Evolutionary conservation across 1,140 invertebrate species (phyloP).

Genomic region (Agraylea sexmaculata): DNA sequence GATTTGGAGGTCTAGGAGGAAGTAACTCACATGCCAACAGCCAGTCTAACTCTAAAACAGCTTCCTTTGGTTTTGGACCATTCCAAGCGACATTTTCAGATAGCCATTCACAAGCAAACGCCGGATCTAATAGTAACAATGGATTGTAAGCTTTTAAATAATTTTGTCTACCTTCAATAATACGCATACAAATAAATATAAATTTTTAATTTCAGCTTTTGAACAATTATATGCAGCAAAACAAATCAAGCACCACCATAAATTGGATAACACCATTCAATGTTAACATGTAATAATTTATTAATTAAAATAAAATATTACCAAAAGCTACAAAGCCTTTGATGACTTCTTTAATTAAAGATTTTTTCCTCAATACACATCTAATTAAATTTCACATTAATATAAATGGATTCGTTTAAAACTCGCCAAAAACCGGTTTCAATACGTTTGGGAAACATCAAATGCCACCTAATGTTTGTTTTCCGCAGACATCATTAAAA

Average conservation of each 20-base stretch:
- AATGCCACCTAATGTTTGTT: no score
- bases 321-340: no score
- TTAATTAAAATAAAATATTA: no score
- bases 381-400: no score
- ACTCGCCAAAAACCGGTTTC: no score
- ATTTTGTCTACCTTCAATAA: background rate
- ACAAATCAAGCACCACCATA: background rate
- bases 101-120: constrained; percentile 16
- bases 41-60: constrained; percentile 12
- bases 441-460: no score
- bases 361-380: no score
- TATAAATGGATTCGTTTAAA: no score
- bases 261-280: no score
- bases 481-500: no score
- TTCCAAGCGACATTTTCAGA: constrained; percentile 19
- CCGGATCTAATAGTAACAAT: constrained; percentile 5
- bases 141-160: constrained; percentile 18
- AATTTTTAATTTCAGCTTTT: constrained; percentile 7
- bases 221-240: background rate
- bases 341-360: no score
- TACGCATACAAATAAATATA: background rate
- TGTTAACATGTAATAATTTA: no score
- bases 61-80: constrained; percentile 19
- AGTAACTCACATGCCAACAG: constrained; percentile 4
- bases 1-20: constrained; percentile 16